Conservation (phyloP, 2,797 vertebrate genomes). For the Dallia pectoralis region DNA sequence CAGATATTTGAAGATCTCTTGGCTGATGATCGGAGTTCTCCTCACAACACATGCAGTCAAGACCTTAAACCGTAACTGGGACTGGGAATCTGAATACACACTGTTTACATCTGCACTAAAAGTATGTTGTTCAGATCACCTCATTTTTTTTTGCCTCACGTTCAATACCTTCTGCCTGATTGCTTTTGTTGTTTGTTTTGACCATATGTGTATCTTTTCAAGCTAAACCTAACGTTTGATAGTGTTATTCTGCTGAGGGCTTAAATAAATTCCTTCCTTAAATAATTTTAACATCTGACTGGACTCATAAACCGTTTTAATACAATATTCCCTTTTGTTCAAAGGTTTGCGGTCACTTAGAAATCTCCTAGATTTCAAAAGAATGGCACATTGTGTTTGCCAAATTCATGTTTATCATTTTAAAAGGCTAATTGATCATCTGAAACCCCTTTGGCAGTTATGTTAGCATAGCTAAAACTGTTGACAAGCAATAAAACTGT, state of each 20-base stretch:
- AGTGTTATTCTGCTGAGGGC: no score
- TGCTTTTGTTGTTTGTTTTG: not conserved
- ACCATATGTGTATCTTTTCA: not conserved
- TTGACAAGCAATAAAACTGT: no score
- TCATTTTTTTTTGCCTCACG: not conserved
- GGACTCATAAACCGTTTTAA: not conserved
- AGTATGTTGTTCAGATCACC: slow-evolving; percentile 66
- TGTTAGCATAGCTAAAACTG: no score
- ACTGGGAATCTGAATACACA: slow-evolving; percentile 98
- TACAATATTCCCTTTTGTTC: no score
- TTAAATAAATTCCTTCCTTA: no score
- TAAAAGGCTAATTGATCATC: no score
- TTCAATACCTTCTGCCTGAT: not conserved
- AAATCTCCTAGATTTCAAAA: no score
- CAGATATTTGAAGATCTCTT: slow-evolving; percentile 86
- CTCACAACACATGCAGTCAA: slow-evolving; percentile 89
- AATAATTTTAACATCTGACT: not conserved
- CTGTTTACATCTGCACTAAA: slow-evolving; percentile 96
- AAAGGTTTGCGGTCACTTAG: no score
- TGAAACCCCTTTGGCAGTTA: no score
- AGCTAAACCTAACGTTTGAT: no score
- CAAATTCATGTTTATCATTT: no score
- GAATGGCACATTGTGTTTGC: no score
- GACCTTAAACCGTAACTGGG: slow-evolving; percentile 95
- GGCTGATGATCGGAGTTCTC: slow-evolving; percentile 84